These are phyloP conservation scores for Trichomalopsis sarcophagae DNA, from an alignment of 1,140 invertebrate species.

Conservation along the genomic window DNA sequence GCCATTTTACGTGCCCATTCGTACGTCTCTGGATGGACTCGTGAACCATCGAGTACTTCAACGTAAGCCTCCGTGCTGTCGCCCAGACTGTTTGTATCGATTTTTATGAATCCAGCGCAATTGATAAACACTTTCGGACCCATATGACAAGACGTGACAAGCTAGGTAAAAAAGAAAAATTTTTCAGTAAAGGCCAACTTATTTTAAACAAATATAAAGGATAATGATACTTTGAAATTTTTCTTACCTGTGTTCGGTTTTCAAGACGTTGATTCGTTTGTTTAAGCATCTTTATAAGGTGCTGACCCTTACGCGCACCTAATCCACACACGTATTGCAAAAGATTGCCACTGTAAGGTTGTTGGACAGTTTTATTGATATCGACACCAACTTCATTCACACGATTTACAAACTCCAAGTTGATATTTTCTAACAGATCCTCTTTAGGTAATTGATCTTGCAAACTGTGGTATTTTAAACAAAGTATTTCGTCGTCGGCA, in stretches of 20 bases:
- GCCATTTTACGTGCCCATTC: constrained; percentile 99
- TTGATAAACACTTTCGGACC: constrained; percentile 99
- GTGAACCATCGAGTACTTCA: constrained; percentile 96
- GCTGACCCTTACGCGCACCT: constrained; percentile 94
- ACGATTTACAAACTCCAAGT: constrained; percentile 93
- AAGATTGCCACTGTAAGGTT: constrained; percentile 90
- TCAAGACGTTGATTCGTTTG: constrained; percentile 95
- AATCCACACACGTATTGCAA: constrained; percentile 98
- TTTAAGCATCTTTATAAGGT: constrained; percentile 92
- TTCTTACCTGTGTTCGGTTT: constrained; percentile 86
- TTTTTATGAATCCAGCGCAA: constrained; percentile 99
- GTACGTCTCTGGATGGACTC: constrained; percentile 99
- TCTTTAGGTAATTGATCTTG: constrained; percentile 91
- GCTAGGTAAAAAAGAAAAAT: constrained; percentile 68
- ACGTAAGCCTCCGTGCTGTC: constrained; percentile 96
- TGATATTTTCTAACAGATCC: constrained; percentile 88
- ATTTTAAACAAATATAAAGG: neutral
- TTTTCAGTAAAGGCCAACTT: neutral
- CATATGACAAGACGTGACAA: constrained; percentile 97
- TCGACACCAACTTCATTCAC: constrained; percentile 99
- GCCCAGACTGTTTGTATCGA: constrained; percentile 95
- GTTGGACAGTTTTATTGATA: constrained; percentile 93
- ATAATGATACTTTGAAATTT: neutral
- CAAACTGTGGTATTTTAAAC: constrained; percentile 86
- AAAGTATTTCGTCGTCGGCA: constrained; percentile 95